Conservation (phyloP, 2,797 vertebrate genomes). For the Synaphobranchus kaupii region DNA sequence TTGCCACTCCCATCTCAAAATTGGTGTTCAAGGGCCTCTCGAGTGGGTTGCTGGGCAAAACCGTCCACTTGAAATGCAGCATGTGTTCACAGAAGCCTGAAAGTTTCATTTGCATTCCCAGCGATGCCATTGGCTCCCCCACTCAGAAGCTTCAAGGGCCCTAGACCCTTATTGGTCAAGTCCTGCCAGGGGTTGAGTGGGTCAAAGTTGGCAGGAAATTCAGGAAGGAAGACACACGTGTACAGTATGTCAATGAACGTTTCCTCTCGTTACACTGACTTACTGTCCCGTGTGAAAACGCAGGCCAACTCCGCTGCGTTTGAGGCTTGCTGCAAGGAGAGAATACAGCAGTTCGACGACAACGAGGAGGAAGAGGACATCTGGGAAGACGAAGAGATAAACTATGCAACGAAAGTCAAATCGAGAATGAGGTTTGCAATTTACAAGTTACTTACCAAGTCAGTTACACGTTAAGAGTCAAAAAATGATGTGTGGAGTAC, state of each 20-base stretch:
- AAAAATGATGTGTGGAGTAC: no score
- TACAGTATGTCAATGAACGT: background rate
- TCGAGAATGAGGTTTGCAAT: conserved; percentile 83
- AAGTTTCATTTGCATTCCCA: background rate
- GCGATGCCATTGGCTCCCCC: background rate
- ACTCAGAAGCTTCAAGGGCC: background rate
- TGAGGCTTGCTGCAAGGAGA: conserved; percentile 92
- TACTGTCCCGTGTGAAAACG: conserved; percentile 20
- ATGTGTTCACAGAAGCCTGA: background rate
- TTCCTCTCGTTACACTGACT: background rate
- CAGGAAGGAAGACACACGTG: background rate
- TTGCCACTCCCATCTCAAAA: background rate
- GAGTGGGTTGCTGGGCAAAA: background rate
- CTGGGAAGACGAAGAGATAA: conserved; percentile 92
- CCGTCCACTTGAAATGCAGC: background rate
- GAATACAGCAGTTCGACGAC: conserved; percentile 92
- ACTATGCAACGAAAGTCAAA: conserved; percentile 83
- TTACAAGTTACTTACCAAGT: background rate
- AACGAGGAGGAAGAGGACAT: conserved; percentile 89
- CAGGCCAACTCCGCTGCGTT: conserved; percentile 91
- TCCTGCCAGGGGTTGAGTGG: background rate
- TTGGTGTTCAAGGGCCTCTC: background rate
- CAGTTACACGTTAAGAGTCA: no score
- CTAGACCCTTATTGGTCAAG: background rate
- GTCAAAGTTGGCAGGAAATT: conserved; percentile 9